Percentiles rank a stretch among this genome's conserved stretches.
Conservation (phyloP, 64 coral and sea anemone species). For the Stichodactyla mertensii region DNA sequence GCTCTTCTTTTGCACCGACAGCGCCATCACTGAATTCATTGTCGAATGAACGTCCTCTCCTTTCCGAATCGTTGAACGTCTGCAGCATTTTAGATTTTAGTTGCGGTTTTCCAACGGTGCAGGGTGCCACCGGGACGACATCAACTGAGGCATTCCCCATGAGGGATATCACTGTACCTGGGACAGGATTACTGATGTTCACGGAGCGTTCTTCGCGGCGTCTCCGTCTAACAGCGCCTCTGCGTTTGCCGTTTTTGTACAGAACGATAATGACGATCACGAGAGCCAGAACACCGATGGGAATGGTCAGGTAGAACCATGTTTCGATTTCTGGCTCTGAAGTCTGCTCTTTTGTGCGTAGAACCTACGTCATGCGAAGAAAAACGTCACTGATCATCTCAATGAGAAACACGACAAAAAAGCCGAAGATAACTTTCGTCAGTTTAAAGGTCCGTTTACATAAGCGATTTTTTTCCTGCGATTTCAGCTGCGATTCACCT, state of each 20-base stretch:
- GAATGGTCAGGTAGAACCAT: background rate
- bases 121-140: background rate
- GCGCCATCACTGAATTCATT: background rate
- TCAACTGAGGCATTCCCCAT: background rate
- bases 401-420: no score
- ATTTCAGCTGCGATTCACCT: no score
- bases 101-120: background rate
- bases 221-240: background rate
- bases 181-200: background rate
- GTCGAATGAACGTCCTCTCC: background rate
- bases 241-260: background rate
- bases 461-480: no score
- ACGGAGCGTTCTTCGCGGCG: background rate
- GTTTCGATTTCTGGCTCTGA: background rate
- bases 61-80: background rate
- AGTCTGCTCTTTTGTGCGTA: background rate
- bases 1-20: background rate
- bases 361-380: background rate
- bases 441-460: no score
- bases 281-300: background rate
- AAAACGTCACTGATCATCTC: background rate
- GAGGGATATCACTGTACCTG: background rate
- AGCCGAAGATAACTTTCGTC: no score
- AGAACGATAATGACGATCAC: background rate
- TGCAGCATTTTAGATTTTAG: background rate